Evolutionary conservation across 2,113 vertebrate species (phyloP).

Genomic region (Callospermophilus lateralis): DNA sequence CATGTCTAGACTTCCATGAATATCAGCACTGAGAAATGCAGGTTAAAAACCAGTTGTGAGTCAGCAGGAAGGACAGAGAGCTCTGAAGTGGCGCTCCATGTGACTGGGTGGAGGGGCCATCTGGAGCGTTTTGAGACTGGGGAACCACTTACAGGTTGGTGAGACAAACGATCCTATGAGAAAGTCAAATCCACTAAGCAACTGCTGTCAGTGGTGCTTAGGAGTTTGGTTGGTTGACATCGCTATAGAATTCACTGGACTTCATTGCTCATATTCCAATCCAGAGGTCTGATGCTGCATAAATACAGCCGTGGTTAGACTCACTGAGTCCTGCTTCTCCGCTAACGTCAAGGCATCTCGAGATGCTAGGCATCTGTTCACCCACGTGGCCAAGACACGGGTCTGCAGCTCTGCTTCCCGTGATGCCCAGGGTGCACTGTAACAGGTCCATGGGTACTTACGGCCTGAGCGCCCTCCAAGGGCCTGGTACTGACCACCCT

Average conservation of each 20-base stretch:
- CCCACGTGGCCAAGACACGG: background rate
- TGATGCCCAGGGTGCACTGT: background rate
- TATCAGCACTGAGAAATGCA: slow-evolving; percentile 37
- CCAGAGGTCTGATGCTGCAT: background rate
- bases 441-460: background rate
- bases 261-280: background rate
- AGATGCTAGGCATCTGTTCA: background rate
- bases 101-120: accelerated
- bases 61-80: background rate
- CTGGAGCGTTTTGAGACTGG: background rate
- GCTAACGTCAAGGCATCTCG: slow-evolving; percentile 7
- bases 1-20: slow-evolving; percentile 63
- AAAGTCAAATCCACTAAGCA: slow-evolving; percentile 37
- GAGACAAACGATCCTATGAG: background rate
- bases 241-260: slow-evolving; percentile 16
- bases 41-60: slow-evolving; percentile 43
- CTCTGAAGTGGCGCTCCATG: background rate
- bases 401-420: background rate
- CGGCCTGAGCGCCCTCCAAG: background rate
- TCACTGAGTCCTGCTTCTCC: background rate
- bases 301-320: background rate
- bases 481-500: background rate
- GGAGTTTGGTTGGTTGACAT: background rate
- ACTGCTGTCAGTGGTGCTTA: background rate
- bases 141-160: slow-evolving; percentile 18